Conservation (phyloP, 2,888 invertebrate species). For the Aphodius granarius region DNA sequence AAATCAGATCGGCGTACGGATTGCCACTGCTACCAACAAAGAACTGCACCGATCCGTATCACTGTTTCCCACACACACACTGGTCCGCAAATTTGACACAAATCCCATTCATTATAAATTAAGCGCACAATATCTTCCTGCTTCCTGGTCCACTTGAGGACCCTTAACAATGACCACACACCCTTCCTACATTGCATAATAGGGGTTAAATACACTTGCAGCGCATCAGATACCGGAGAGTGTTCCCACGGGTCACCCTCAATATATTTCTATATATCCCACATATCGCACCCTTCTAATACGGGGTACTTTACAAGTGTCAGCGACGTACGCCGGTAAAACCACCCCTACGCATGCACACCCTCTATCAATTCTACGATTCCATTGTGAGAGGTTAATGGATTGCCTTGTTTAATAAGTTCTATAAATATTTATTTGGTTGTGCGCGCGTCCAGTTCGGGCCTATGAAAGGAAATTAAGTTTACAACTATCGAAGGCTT, state of each 20-base stretch:
- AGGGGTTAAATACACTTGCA: constrained; percentile 37
- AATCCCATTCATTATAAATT: constrained; percentile 34
- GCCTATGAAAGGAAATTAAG: background rate
- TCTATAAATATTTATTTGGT: constrained; percentile 11
- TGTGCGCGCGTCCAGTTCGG: background rate
- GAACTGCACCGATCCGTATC: background rate
- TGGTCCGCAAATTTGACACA: constrained; percentile 16
- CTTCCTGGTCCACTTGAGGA: constrained; percentile 32
- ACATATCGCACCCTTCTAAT: background rate
- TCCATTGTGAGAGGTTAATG: background rate
- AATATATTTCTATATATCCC: background rate
- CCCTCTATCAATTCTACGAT: background rate
- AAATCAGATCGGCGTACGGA: constrained; percentile 3
- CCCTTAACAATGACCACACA: constrained; percentile 21
- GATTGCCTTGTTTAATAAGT: constrained; percentile 4
- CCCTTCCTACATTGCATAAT: constrained; percentile 31
- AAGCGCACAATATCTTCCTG: constrained; percentile 36
- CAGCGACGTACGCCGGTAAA: background rate
- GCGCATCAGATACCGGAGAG: background rate
- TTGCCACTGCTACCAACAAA: background rate
- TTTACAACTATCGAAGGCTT: background rate
- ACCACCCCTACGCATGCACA: background rate
- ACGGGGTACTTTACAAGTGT: constrained; percentile 5
- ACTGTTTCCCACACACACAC: constrained; percentile 23
- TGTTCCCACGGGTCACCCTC: constrained; percentile 4